phyloP scores from a whole-genome alignment of 2,113 vertebrate genomes.

The Columba janthina region DNA sequence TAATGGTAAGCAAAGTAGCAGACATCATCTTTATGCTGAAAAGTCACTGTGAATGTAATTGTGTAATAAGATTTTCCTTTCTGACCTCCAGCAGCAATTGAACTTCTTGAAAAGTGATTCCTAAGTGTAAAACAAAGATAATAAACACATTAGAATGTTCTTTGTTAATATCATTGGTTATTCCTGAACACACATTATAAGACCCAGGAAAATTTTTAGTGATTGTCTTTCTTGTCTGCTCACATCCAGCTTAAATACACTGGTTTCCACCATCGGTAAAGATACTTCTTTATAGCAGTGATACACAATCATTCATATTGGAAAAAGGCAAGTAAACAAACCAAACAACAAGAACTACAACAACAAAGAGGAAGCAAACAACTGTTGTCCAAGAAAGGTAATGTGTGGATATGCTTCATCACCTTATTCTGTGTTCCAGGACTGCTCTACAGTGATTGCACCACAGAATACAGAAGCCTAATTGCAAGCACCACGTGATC shows the following conservation, averaged over 20 bases:
- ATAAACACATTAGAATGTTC: neutral
- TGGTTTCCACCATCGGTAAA: neutral
- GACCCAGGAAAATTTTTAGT: neutral
- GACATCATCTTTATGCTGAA: slow-evolving; percentile 96
- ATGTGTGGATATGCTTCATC: fast-evolving
- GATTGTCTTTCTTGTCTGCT: neutral
- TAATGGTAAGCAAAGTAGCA: slow-evolving; percentile 99
- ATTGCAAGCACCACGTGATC: neutral
- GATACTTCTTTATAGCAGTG: neutral
- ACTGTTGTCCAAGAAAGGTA: neutral
- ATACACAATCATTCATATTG: neutral
- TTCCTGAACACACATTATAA: neutral
- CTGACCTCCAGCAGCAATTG: slow-evolving; percentile 93
- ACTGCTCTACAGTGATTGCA: neutral
- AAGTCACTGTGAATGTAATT: slow-evolving; percentile 91
- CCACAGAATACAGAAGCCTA: neutral
- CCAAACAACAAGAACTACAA: neutral
- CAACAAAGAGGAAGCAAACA: neutral
- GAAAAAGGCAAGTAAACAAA: neutral
- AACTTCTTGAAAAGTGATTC: slow-evolving; percentile 97
- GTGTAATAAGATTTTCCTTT: slow-evolving; percentile 98
- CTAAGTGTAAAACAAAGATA: slow-evolving; percentile 69
- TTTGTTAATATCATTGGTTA: neutral
- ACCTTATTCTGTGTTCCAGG: neutral
- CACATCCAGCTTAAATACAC: neutral